Evolutionary conservation across 2,888 invertebrate genomes (phyloP), one percentile per base, ranked within the genome.

Genomic region (Trichopoda pennipes): DNA sequence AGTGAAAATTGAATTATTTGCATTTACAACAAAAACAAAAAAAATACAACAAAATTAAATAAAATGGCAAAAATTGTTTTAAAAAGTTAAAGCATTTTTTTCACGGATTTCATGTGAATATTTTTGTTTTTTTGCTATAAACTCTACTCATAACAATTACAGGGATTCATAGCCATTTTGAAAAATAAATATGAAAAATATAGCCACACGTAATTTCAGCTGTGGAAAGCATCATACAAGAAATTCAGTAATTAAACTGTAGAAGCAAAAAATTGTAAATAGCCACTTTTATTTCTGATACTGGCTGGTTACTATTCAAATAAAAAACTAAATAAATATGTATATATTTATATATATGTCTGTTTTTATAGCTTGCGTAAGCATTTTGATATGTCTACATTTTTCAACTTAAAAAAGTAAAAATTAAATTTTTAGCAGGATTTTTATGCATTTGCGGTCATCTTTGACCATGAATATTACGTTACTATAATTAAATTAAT

Each of bases 1-100:
- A 78, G 78, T 78, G 78, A 78, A 78, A 78, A 78, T 78, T 72
- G 56, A 78, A 78, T 78, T 78, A 78, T 78, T 78, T 78, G 64
- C 58, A 58, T 72, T 72, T 72, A 60, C 19, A 60, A 16, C 7
- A 19, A 23, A 55, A 78, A 70, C 47, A 78, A 70, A 69, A 74
- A 58, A 72, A 17, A 6, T 35, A n/a, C 1, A 53, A 76, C 28
- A 76, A 68, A 35, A 42, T 68, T 53, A 44, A 76, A 76, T 60
- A 69, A 69, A 69, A 53, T 51, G 49, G 58, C n/a, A 35, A 32
- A 53, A 64, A 47, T 28, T 56, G 23, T 17, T 17, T 64, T 38
- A 14, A 63, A 74, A 74, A 74, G 8, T 1, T 49, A 12, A 12
- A 47, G 0, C 10, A 35, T 53, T 68, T 75, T 68, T 53, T 21